Evolutionary conservation across 2,113 vertebrate species (phyloP).

Genomic region (Vicugna pacos): DNA sequence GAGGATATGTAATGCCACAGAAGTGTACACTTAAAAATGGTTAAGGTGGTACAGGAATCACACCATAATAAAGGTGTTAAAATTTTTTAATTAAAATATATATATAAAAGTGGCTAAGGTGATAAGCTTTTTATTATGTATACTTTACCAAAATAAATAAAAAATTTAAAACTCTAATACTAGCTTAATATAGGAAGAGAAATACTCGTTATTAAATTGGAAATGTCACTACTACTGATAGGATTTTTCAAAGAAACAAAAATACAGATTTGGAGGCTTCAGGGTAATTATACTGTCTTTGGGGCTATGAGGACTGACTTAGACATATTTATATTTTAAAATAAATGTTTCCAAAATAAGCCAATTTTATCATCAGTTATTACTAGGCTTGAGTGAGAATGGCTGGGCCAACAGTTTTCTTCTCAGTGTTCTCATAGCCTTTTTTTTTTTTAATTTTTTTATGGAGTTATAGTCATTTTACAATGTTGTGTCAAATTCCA

Average conservation of each 20-base stretch:
- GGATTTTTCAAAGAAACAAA: slow-evolving; percentile 30
- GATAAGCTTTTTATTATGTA: not conserved
- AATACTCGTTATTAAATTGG: not conserved
- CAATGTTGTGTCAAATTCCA: too few species aligned
- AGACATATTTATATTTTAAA: slow-evolving; percentile 17
- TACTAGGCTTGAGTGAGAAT: not conserved
- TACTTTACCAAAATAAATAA: not conserved
- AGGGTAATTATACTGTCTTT: not conserved
- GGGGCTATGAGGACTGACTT: not conserved
- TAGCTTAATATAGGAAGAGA: not conserved
- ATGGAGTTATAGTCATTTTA: too few species aligned
- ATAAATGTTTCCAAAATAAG: not conserved
- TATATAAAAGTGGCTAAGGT: not conserved
- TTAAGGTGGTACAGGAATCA: not conserved
- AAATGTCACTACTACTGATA: not conserved
- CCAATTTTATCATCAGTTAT: not conserved
- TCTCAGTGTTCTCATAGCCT: not conserved
- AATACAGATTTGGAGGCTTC: not conserved
- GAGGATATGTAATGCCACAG: not conserved
- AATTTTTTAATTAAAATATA: too few species aligned
- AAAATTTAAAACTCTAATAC: not conserved
- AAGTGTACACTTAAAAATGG: not conserved
- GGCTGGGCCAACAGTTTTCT: not conserved
- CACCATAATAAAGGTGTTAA: too few species aligned
- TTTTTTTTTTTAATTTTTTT: not conserved